These are phyloP conservation scores for Cactoblastis cactorum DNA, from an alignment of 2,888 invertebrate species.

Conservation along the genomic window DNA sequence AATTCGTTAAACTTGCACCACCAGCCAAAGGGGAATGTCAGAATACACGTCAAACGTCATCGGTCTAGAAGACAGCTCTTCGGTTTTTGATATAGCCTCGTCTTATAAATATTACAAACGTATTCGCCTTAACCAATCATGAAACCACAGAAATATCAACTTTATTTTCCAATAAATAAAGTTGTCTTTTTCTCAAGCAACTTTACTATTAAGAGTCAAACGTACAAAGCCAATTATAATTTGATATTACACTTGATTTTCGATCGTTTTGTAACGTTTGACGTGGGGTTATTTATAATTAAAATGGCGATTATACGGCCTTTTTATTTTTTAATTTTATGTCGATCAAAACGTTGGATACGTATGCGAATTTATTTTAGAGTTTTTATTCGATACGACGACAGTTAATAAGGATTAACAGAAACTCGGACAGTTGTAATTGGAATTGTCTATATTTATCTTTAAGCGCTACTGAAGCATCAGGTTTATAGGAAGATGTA, in stretches of 20 bases:
- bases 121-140: conserved; percentile 41
- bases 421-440: background rate
- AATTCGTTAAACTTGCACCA: conserved; percentile 7
- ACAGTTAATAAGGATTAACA: conserved; percentile 9
- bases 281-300: conserved; percentile 66
- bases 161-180: conserved; percentile 9
- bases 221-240: conserved; percentile 68
- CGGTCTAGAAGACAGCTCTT: conserved; percentile 72
- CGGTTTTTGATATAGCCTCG: conserved; percentile 70
- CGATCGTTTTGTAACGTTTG: conserved; percentile 67
- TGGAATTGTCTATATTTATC: conserved; percentile 2
- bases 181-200: conserved; percentile 20
- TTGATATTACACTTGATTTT: conserved; percentile 75
- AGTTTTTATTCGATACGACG: conserved; percentile 12
- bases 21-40: conserved; percentile 61
- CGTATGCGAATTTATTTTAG: conserved; percentile 16
- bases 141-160: conserved; percentile 26
- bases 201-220: conserved; percentile 32
- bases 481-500: too few species aligned
- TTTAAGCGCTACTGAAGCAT: conserved; percentile 1
- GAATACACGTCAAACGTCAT: conserved; percentile 77
- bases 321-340: conserved; percentile 53
- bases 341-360: conserved; percentile 53
- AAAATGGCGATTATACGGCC: conserved; percentile 66
- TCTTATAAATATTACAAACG: conserved; percentile 72